Evolutionary conservation across 2,113 vertebrate species (phyloP).

Genomic region (Pontoporia blainvillei): DNA sequence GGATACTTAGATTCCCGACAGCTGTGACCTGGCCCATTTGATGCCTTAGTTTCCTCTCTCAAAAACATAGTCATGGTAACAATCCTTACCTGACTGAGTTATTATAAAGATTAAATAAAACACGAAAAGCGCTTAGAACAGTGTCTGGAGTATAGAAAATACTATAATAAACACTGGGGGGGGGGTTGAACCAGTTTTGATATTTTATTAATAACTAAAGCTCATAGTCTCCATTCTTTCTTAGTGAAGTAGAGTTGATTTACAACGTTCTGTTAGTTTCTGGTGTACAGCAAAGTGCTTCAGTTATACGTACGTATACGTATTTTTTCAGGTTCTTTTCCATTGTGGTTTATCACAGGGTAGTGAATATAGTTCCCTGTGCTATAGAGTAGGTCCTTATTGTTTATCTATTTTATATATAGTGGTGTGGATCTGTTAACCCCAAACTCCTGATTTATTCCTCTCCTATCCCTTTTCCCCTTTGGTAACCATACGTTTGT

Average conservation of each 20-base stretch:
- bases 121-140: neutral
- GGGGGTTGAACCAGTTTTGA: neutral
- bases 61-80: neutral
- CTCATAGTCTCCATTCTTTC: neutral
- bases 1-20: accelerated
- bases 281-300: neutral
- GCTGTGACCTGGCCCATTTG: neutral
- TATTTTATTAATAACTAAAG: neutral
- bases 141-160: neutral
- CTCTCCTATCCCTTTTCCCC: neutral
- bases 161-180: too few species aligned
- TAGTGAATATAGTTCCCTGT: neutral
- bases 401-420: neutral
- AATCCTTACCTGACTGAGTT: accelerated
- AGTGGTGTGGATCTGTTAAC: neutral
- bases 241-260: neutral
- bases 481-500: neutral
- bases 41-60: neutral
- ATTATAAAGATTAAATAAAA: neutral
- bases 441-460: too few species aligned
- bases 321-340: neutral
- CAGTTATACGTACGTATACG: neutral
- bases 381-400: neutral
- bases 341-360: neutral
- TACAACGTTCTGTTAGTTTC: neutral